Percentiles rank a stretch among this genome's conserved stretches.
Conservation (phyloP, 2,888 invertebrate genomes). For the Apomyelois bistriatella region DNA sequence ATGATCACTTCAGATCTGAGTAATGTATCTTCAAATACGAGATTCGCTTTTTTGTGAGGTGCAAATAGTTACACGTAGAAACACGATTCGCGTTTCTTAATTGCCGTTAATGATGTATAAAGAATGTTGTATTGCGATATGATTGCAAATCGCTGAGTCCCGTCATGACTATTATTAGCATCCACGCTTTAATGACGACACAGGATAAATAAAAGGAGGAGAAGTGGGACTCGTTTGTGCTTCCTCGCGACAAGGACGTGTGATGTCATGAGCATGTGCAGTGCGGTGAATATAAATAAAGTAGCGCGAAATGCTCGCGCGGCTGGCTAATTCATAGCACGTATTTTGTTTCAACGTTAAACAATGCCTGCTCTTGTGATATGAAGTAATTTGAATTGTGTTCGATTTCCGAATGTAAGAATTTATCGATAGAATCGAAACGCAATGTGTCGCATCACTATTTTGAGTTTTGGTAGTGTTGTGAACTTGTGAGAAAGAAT, state of each 20-base stretch:
- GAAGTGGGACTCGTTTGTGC: slow-evolving; percentile 63
- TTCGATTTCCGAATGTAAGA: neutral
- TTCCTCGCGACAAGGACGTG: slow-evolving; percentile 70
- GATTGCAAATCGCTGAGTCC: slow-evolving; percentile 31
- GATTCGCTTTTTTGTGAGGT: slow-evolving; percentile 31
- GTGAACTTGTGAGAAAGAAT: neutral
- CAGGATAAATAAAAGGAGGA: slow-evolving; percentile 71
- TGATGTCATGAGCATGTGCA: slow-evolving; percentile 66
- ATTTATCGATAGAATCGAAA: slow-evolving; percentile 1
- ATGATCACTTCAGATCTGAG: neutral
- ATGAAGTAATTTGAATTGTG: slow-evolving; percentile 12
- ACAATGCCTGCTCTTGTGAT: slow-evolving; percentile 35
- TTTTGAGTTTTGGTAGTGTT: neutral
- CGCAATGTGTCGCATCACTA: neutral
- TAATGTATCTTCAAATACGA: neutral
- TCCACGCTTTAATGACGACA: slow-evolving; percentile 53
- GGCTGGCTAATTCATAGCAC: slow-evolving; percentile 52
- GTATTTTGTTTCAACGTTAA: slow-evolving; percentile 49
- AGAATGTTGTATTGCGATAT: slow-evolving; percentile 16
- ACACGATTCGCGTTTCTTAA: slow-evolving; percentile 27
- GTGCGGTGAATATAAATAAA: slow-evolving; percentile 55
- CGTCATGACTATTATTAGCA: slow-evolving; percentile 58
- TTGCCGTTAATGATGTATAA: slow-evolving; percentile 30
- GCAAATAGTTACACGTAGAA: slow-evolving; percentile 31
- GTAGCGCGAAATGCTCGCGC: slow-evolving; percentile 42